A percentile compares a stretch with the other conserved stretches of the same genome.
Evolutionary conservation across 1,140 invertebrate genomes (phyloP).

Genomic region (Caerostris extrusa): DNA sequence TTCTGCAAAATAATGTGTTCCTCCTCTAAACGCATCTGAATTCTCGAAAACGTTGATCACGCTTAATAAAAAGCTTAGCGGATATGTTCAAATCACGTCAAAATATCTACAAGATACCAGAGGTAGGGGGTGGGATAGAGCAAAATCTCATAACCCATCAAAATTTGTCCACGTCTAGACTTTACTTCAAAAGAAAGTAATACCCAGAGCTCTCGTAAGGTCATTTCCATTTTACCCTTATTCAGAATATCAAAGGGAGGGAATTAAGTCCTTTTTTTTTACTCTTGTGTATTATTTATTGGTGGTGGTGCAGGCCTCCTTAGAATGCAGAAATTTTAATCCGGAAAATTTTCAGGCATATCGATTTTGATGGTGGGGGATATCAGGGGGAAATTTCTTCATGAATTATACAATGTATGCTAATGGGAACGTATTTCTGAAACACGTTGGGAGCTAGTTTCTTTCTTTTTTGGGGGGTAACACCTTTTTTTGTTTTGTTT

Average conservation of each 20-base stretch:
- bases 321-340: constrained; percentile 64
- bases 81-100: constrained; percentile 3
- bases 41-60: constrained; percentile 1
- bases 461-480: background rate
- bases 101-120: background rate
- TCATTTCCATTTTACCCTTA: constrained; percentile 59
- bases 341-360: constrained; percentile 35
- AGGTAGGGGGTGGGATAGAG: background rate
- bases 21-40: background rate
- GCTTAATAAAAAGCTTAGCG: constrained; percentile 33
- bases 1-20: constrained; percentile 28
- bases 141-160: constrained; percentile 47
- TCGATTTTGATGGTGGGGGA: constrained; percentile 31
- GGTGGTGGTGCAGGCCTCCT: background rate
- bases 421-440: constrained; percentile 17
- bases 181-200: constrained; percentile 66
- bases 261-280: constrained; percentile 7
- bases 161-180: constrained; percentile 24
- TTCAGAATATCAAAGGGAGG: constrained; percentile 27
- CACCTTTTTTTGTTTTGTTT: background rate
- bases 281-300: constrained; percentile 11
- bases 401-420: constrained; percentile 73
- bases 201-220: constrained; percentile 5
- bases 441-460: background rate
- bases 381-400: constrained; percentile 53